A percentile compares a stretch with the other conserved stretches of the same genome.
These are phyloP conservation scores for Andinoacara biseriatus DNA, from an alignment of 2,113 vertebrate genomes.

Conservation along the genomic window DNA sequence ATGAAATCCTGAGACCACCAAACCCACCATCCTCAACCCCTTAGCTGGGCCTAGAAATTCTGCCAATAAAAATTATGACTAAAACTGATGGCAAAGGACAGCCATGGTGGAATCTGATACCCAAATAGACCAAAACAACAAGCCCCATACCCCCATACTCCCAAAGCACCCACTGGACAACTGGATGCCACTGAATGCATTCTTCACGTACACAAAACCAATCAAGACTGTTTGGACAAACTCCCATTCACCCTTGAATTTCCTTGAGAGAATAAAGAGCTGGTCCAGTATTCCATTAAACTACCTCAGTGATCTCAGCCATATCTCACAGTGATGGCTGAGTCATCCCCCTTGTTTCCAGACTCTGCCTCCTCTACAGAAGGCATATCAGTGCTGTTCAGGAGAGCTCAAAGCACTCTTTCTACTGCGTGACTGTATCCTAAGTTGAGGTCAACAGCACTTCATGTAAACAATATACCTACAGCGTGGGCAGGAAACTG, in stretches of 20 bases:
- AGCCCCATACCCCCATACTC: not conserved
- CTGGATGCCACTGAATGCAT: accelerated
- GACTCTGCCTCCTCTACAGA: not conserved
- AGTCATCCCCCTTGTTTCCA: not conserved
- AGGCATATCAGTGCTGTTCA: not conserved
- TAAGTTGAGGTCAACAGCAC: not conserved
- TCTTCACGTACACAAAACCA: not conserved
- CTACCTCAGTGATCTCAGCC: accelerated
- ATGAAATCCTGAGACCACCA: not conserved
- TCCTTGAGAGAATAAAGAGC: not conserved
- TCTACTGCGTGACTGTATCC: not conserved
- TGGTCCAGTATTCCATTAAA: not conserved
- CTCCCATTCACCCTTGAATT: not conserved
- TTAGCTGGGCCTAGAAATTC: not conserved
- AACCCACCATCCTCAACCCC: not conserved
- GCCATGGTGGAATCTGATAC: not conserved
- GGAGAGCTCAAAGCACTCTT: not conserved
- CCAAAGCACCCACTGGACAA: not conserved
- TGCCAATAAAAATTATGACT: not conserved
- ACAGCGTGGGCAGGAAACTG: not conserved
- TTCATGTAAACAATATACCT: not conserved
- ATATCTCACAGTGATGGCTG: too few species aligned
- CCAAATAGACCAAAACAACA: not conserved
- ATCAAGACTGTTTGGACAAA: not conserved
- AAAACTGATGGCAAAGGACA: not conserved